Evolutionary conservation across 2,797 vertebrate species (phyloP).

Genomic region (Enteromius paludinosus): DNA sequence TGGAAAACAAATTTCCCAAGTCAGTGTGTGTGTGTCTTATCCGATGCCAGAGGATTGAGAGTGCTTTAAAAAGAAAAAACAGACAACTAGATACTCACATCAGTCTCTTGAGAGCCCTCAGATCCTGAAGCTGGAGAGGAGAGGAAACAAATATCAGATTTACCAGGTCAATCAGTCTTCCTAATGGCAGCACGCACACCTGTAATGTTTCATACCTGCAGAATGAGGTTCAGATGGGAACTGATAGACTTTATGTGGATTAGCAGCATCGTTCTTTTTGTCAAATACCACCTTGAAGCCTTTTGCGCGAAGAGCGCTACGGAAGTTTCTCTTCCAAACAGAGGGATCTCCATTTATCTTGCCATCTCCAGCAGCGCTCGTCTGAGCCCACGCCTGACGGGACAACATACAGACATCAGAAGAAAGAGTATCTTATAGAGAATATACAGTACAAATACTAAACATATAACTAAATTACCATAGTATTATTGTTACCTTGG

Average conservation of each 20-base stretch:
- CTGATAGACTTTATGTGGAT: conserved; percentile 86
- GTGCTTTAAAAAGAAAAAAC: not conserved
- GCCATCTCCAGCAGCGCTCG: conserved; percentile 73
- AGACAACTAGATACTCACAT: conserved; percentile 21
- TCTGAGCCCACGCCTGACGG: conserved; percentile 86
- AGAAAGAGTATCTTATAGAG: not conserved
- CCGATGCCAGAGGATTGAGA: not conserved
- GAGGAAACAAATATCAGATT: not conserved
- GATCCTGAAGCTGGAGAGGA: not conserved
- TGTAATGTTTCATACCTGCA: conserved; percentile 63
- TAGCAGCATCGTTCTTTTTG: conserved; percentile 77
- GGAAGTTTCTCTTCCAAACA: conserved; percentile 92
- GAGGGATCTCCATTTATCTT: conserved; percentile 73
- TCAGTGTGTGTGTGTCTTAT: conserved; percentile 11
- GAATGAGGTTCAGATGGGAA: conserved; percentile 67
- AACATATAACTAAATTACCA: not conserved
- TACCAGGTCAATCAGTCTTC: not conserved
- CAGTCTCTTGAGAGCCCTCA: conserved; percentile 30
- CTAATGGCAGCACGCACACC: not conserved
- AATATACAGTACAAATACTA: not conserved
- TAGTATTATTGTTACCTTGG: not conserved
- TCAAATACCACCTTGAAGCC: conserved; percentile 73
- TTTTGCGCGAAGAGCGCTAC: conserved; percentile 85
- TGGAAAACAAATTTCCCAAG: not conserved
- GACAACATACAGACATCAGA: not conserved